A percentile compares a stretch with the other conserved stretches of the same genome.
Evolutionary conservation across 2,797 vertebrate species (phyloP).

Genomic region (Nyctalus aviator): DNA sequence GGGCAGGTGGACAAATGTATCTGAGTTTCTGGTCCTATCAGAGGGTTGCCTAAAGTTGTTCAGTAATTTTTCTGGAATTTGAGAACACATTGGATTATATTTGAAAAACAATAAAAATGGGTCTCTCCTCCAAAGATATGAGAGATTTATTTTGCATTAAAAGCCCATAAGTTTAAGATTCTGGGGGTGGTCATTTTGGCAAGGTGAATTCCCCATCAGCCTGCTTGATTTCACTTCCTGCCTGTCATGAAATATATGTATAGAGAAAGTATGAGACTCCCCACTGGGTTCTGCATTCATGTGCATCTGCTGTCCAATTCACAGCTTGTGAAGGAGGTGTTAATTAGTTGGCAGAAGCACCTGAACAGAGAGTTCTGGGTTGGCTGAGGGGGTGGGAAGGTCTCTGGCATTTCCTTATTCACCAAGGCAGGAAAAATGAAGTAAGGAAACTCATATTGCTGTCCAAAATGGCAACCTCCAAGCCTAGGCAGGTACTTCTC

Average conservation of each 20-base stretch:
- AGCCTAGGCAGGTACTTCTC: slow-evolving; percentile 63
- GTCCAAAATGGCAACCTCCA: slow-evolving; percentile 78
- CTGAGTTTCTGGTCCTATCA: not conserved
- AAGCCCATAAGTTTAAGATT: slow-evolving; percentile 67
- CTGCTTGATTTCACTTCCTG: slow-evolving; percentile 76
- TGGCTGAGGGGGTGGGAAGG: slow-evolving; percentile 81
- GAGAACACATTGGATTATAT: not conserved
- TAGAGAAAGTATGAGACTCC: slow-evolving; percentile 71
- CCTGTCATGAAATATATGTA: slow-evolving; percentile 70
- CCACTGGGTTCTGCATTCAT: slow-evolving; percentile 70
- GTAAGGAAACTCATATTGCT: slow-evolving; percentile 67
- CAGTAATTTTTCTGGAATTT: not conserved
- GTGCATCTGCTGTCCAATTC: slow-evolving; percentile 82
- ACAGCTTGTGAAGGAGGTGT: slow-evolving; percentile 83
- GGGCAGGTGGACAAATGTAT: not conserved
- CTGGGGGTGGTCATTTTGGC: slow-evolving; percentile 76
- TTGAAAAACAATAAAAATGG: slow-evolving; percentile 52
- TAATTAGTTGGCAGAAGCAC: slow-evolving; percentile 84
- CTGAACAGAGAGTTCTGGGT: slow-evolving; percentile 76
- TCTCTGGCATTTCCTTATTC: slow-evolving; percentile 78
- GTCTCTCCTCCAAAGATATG: slow-evolving; percentile 33
- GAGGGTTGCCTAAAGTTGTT: not conserved
- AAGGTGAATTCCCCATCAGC: slow-evolving; percentile 77
- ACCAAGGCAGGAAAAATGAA: slow-evolving; percentile 61
- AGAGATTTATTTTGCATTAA: slow-evolving; percentile 60